Base-by-base conservation (phyloP, 2,113 vertebrate genomes). In the Vombatus ursinus region DNA sequence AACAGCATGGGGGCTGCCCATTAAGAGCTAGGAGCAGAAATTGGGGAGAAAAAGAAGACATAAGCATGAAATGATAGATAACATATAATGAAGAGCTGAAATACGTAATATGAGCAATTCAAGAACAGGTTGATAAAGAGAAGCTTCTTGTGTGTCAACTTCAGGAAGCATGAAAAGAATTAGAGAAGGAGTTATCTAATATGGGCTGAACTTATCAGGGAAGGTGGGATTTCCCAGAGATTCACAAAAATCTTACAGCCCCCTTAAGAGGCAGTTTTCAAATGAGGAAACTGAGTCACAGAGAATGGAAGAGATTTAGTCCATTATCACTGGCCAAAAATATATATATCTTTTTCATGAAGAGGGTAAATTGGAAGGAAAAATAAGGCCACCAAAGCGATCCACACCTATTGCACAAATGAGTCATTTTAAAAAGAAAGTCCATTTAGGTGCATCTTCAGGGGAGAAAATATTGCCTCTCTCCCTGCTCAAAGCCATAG, bases 271-370 rank as follows among this genome's bases (percentile, higher is more conserved):
- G 51, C 19, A 14, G 26, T 61, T 61, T 57, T 31, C 53, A n/a
- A n/a, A 84, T 89, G 9, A 28, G 37, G 19, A 94, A 94, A 93
- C 61, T 50, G 25, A 97, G 96, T 31, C 68, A 48, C 23, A 4
- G 51, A 26, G 51, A 50, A 50, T 12, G 9, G 26, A 57, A 12
- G n/a, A 24, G 24, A 53, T 23, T 84, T 84, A 2, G 1, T 16
- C 0, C 9, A 9, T 3, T 54, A 50, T 93, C 7, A 16, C 0
- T 8, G 23, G 9, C 54, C n/a, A 0, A 47, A 23, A 50, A 54
- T 8, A 53, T 24, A 10, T 5, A 19, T 77, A 44, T 44, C 7
- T 84, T 84, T 77, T 12, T 0, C 2, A 8, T 84, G 51, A 49
- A n/a, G 90, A 11, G 37, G 1, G 16, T 2, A 0, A 48, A 28